A percentile compares a stretch with the other conserved stretches of the same genome.
Conservation (phyloP, 2,113 vertebrate genomes). For the Coturnix japonica region DNA sequence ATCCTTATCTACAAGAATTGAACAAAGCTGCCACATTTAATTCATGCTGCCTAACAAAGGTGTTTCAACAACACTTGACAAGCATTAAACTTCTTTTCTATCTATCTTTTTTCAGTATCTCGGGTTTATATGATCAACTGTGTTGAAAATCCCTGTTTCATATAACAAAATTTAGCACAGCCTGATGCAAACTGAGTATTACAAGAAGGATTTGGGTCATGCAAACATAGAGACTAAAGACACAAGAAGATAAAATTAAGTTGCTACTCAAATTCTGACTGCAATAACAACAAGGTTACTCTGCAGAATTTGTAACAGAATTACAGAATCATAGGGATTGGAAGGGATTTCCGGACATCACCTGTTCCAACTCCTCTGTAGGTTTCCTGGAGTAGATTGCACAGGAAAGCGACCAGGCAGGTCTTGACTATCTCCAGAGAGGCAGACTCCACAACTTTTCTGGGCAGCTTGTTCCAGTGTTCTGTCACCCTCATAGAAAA, state of each 20-base stretch:
- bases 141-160: background rate
- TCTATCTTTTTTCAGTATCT: background rate
- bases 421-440: background rate
- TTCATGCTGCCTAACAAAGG: background rate
- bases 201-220: slow-evolving; percentile 14
- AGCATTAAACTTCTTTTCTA: background rate
- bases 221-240: background rate
- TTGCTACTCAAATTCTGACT: background rate
- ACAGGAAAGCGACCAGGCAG: background rate
- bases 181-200: background rate
- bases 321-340: background rate
- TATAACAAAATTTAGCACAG: background rate
- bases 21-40: background rate
- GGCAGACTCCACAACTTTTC: background rate
- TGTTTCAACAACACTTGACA: background rate
- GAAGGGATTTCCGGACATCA: background rate
- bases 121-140: background rate
- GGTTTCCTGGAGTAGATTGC: background rate
- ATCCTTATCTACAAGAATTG: background rate
- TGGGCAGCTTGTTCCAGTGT: background rate
- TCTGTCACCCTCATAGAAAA: background rate
- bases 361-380: background rate
- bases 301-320: background rate
- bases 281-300: background rate
- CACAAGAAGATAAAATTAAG: background rate